Evolutionary conservation across 2,888 invertebrate species (phyloP).

Genomic region (Gastracanthus pulcherrimus): DNA sequence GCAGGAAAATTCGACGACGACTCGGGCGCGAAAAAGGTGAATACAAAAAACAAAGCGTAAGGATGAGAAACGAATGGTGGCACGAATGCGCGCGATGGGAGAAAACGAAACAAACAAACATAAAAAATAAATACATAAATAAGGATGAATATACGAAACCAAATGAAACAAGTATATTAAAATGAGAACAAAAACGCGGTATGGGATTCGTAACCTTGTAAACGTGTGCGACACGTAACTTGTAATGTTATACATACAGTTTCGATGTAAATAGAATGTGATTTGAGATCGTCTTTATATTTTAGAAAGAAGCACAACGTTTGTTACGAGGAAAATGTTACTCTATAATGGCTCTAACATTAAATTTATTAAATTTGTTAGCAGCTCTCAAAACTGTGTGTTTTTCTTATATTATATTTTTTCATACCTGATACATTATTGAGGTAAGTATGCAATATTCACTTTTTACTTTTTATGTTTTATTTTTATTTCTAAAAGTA

Average conservation of each 20-base stretch:
- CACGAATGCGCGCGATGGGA: constrained; percentile 2
- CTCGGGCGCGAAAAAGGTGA: constrained; percentile 16
- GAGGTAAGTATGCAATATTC: neutral
- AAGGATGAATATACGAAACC: neutral
- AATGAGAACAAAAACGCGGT: constrained; percentile 39
- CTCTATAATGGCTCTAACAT: constrained; percentile 58
- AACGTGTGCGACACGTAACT: constrained; percentile 55
- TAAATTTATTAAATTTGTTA: constrained; percentile 60
- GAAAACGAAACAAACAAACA: neutral
- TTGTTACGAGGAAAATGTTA: constrained; percentile 60
- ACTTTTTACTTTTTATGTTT: neutral
- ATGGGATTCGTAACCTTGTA: constrained; percentile 53
- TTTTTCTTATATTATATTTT: constrained; percentile 7
- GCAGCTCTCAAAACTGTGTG: constrained; percentile 46
- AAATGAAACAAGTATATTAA: constrained; percentile 23
- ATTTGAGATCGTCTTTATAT: constrained; percentile 60
- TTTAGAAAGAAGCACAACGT: constrained; percentile 60
- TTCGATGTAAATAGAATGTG: constrained; percentile 59
- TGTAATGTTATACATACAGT: constrained; percentile 57
- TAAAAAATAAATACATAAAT: neutral
- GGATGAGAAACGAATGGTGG: neutral
- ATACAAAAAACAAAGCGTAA: neutral
- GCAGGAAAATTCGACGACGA: neutral
- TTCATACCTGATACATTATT: neutral
- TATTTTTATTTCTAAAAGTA: constrained; percentile 39